Evolutionary conservation across 2,113 vertebrate species (phyloP), one percentile per base, ranked within the genome.

Genomic region (Trichechus manatus): DNA sequence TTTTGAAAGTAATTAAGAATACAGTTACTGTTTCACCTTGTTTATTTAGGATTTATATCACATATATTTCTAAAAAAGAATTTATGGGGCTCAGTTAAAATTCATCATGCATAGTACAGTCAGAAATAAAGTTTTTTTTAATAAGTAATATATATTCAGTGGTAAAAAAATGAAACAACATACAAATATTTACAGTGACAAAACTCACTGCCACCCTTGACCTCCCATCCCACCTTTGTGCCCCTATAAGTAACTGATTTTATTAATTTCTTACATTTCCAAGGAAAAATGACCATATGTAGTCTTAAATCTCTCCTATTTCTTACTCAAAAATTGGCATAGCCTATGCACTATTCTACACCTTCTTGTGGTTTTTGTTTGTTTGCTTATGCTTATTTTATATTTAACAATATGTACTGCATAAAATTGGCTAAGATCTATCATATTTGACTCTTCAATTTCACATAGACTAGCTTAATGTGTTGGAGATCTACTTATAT

Each of bases 11-110:
- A 39, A 39, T 39, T 10, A 80, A 91, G 0, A 20, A 42, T 42
- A 59, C 39, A 39, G 39, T 39, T 39, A 39, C 39, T 39, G 39
- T 39, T 39, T 14, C 17, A 72, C 14, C 39, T 39, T 75, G n/a
- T n/a, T 92, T 80, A 85, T 90, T 87, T 79, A 80, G 3, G 19
- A 88, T 36, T 96, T 22, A 74, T 56, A 78, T 33, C 19, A 89
- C 14, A 39, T 39, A 90, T 80, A 47, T 53, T 75, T 2, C 56
- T 82, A 39, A 39, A 39, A 92, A 86, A 50, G 9, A 66, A 78
- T 27, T 6, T 27, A 19, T 13, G 8, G 3, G 1, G 10, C 5
- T 97, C 22, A 64, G 1, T 70, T 80, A 56, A 83, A 95, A 83
- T 79, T 80, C 6, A 72, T 68, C 17, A 47, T 47, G 50, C 0